Percentiles rank a stretch among this genome's conserved stretches.
Evolutionary conservation across 1,140 invertebrate genomes (phyloP).

Genomic region (Heterodera schachtii): DNA sequence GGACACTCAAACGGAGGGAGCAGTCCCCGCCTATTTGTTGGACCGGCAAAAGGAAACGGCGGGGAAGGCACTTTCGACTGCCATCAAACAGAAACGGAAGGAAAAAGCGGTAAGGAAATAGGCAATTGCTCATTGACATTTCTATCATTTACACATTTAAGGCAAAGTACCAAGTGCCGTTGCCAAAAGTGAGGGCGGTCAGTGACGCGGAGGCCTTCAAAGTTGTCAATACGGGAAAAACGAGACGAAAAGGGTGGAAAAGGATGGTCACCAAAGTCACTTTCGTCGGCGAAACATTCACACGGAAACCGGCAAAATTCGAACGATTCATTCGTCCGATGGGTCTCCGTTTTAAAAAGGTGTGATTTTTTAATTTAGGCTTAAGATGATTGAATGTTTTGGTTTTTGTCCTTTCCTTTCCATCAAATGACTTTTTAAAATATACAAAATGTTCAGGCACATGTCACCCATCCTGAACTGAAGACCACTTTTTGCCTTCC

Average conservation of each 20-base stretch:
- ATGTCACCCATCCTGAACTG: constrained; percentile 89
- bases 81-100: constrained; percentile 99
- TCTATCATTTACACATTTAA: constrained; percentile 49
- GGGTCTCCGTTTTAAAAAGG: constrained; percentile 84
- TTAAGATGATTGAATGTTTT: too few species aligned
- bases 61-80: constrained; percentile 94
- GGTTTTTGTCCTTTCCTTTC: too few species aligned
- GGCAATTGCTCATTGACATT: background rate
- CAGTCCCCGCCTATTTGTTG: constrained; percentile 89
- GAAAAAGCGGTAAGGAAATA: constrained; percentile 80
- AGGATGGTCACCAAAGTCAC: constrained; percentile 97
- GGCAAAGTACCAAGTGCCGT: constrained; percentile 99
- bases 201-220: constrained; percentile 97
- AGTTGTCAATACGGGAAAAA: constrained; percentile 89
- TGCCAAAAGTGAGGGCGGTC: constrained; percentile 95
- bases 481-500: constrained; percentile 98
- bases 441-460: constrained; percentile 49
- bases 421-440: too few species aligned
- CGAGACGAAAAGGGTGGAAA: constrained; percentile 95
- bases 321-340: constrained; percentile 98
- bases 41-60: constrained; percentile 86
- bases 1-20: constrained; percentile 82
- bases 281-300: constrained; percentile 96
- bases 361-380: constrained; percentile 15
- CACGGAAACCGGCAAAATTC: constrained; percentile 97